phyloP scores from a whole-genome alignment of 2,113 vertebrate genomes.

The Symphodus melops region DNA sequence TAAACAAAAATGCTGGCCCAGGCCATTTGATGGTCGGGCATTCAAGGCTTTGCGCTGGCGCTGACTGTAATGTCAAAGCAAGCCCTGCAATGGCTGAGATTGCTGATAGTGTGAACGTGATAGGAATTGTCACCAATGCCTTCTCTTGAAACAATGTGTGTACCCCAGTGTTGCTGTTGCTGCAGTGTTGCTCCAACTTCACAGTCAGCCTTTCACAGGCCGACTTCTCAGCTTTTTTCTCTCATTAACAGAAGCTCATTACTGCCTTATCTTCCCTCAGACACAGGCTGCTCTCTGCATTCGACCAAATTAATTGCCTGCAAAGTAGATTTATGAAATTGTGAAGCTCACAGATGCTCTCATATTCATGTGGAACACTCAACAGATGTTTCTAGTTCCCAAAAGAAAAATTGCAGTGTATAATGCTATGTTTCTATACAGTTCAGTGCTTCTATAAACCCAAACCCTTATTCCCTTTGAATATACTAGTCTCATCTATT shows the following conservation, averaged over 20 bases:
- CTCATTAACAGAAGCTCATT: conserved; percentile 76
- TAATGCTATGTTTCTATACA: conserved; percentile 23
- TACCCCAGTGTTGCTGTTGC: conserved; percentile 51
- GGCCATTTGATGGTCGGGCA: conserved; percentile 46
- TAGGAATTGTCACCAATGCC: conserved; percentile 66
- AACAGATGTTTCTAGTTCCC: conserved; percentile 71
- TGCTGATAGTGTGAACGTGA: conserved; percentile 70
- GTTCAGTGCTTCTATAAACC: conserved; percentile 24
- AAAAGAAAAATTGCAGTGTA: conserved; percentile 47
- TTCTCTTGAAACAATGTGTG: conserved; percentile 42
- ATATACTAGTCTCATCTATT: not conserved
- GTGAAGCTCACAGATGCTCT: conserved; percentile 72
- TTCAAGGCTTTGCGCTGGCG: conserved; percentile 53
- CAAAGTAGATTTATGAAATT: conserved; percentile 69
- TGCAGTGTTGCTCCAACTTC: conserved; percentile 56
- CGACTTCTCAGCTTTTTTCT: conserved; percentile 64
- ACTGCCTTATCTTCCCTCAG: conserved; percentile 67
- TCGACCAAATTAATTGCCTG: conserved; percentile 68
- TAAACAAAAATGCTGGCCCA: conserved; percentile 34
- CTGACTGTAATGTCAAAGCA: conserved; percentile 64
- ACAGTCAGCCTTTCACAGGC: conserved; percentile 65
- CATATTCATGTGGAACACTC: conserved; percentile 61
- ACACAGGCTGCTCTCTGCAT: conserved; percentile 59
- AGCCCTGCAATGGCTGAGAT: conserved; percentile 55
- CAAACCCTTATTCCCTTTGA: conserved; percentile 32